Conservation (phyloP, 2,113 vertebrate species). For the Sylvilagus bachmani region DNA sequence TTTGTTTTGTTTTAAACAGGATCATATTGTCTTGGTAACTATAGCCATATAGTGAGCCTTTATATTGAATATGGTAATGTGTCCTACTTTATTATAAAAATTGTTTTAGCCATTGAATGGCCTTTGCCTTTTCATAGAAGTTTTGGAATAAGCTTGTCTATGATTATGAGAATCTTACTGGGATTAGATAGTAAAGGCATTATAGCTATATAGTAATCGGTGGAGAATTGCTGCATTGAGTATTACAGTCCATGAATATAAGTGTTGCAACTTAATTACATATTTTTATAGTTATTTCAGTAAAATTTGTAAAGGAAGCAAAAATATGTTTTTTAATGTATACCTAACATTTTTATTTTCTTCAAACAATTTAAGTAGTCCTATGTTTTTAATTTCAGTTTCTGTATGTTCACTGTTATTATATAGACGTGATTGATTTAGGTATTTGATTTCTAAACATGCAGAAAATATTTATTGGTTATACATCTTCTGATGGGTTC, state of each 20-base stretch:
- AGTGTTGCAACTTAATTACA: background rate
- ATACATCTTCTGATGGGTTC: background rate
- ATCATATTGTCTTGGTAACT: background rate
- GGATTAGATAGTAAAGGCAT: background rate
- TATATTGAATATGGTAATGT: background rate
- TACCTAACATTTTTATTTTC: background rate
- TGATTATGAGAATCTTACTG: background rate
- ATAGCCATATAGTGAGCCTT: background rate
- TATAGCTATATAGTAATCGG: background rate
- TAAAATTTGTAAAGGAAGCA: background rate
- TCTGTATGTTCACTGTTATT: background rate
- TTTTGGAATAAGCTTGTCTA: background rate
- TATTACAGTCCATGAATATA: background rate
- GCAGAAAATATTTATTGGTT: background rate
- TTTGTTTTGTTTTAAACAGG: background rate
- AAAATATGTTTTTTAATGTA: background rate
- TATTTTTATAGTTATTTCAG: background rate
- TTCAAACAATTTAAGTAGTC: background rate
- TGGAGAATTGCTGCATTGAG: background rate
- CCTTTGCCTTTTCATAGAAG: background rate
- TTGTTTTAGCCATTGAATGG: background rate
- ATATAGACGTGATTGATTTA: background rate
- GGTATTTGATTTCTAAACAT: background rate
- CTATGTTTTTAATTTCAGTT: conserved; percentile 5
- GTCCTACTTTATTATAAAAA: background rate